Base-by-base conservation (phyloP, 2,888 invertebrate species). In the Sinopyrophorus schimmeli region DNA sequence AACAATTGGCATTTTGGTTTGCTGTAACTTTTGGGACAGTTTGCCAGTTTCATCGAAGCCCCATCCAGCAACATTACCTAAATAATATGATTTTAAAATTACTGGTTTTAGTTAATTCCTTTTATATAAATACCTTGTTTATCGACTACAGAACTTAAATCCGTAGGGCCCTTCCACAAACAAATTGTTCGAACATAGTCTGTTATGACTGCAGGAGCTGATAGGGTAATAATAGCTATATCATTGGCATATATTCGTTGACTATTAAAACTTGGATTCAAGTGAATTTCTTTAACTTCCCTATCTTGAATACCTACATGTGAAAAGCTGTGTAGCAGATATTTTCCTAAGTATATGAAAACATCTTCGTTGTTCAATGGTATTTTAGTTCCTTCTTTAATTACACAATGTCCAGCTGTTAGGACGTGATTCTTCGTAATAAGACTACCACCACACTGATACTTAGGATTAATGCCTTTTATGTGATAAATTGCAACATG, bases 401-500 rank as follows among this genome's bases (percentile, higher is more conserved):
- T 69, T 3, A 73, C 69, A 48, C 72, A 72, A 55, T 72, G 73
- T 3, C 68, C 73, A 1, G 65, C 72, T 2, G 71, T 71, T n/a
- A 73, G 39, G 1, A 73, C 53, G 42, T 70, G 67, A n/a, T 47
- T 40, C 7, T 43, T 47, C 4, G 67, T 64, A 5, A 73, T 62
- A n/a, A 73, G 56, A 0, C 69, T 65, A 5, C 62, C 71, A 1
- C 71, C 71, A 41, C 73, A 72, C 21, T 67, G 66, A 47, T 71
- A 72, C 2, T 61, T 65, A 16, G 71, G 43, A 43, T 70, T 68
- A 9, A 66, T 64, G 1, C 68, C 66, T 54, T 60, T 63, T 0
- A 80, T 76, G 57, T 80, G 79, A 62, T 83, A 84, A 0, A 83
- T 64, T 0, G 83, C 83, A 7, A 80, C 80, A 67, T 84, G 84